A percentile compares a stretch with the other conserved stretches of the same genome.
Evolutionary conservation across 2,888 invertebrate species (phyloP).

Genomic region (Heteropelma amictum): DNA sequence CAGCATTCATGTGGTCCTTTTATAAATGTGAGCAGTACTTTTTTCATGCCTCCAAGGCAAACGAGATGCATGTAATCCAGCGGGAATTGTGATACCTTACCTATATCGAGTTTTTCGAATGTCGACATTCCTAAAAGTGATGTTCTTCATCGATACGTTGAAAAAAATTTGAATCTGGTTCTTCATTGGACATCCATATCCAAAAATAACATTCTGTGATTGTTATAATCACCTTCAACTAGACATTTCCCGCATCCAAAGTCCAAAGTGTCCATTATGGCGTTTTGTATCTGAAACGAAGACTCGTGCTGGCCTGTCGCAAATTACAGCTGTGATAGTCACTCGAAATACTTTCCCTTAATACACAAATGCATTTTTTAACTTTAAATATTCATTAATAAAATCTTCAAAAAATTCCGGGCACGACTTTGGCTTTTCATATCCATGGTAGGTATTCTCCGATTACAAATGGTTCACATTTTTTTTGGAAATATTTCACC

Average conservation of each 20-base stretch:
- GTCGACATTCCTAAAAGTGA: conserved; percentile 10
- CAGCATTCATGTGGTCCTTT: conserved; percentile 4
- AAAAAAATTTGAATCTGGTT: conserved; percentile 2
- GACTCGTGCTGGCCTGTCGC: conserved; percentile 2
- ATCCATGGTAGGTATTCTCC: background rate
- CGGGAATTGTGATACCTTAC: background rate
- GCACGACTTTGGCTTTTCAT: background rate
- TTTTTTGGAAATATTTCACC: background rate
- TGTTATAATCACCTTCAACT: background rate
- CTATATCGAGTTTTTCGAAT: conserved; percentile 10
- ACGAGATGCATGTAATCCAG: conserved; percentile 7
- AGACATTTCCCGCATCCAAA: conserved; percentile 18
- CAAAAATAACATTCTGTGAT: background rate
- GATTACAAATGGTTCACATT: background rate
- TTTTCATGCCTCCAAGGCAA: no score
- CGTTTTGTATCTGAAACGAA: conserved; percentile 12
- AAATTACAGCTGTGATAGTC: background rate
- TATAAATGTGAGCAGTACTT: no score
- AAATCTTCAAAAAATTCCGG: background rate
- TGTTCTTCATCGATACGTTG: conserved; percentile 11
- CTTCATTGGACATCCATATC: background rate
- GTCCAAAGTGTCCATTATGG: background rate
- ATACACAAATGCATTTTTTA: background rate
- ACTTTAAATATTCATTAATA: background rate
- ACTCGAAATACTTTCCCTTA: background rate